Evolutionary conservation across 2,888 invertebrate genomes (phyloP).

Genomic region (Paralinhomoeus sp.): DNA sequence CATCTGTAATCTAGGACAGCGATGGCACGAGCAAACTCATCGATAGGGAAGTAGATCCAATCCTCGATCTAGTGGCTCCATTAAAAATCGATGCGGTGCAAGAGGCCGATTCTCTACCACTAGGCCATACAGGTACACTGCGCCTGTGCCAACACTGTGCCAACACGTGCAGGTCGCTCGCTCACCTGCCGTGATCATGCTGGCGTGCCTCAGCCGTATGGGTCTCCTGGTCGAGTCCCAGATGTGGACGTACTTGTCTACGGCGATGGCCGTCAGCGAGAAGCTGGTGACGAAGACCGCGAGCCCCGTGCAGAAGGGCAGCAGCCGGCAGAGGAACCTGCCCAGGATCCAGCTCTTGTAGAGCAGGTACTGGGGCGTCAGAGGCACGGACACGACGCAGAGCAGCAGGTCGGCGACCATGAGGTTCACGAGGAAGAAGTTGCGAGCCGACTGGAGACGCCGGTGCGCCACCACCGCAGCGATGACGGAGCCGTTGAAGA

Average conservation of each 20-base stretch:
- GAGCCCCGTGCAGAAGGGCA: conserved; percentile 20
- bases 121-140: too few species aligned
- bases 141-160: too few species aligned
- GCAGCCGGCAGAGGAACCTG: conserved; percentile 19
- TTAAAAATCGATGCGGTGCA: too few species aligned
- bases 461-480: conserved; percentile 17
- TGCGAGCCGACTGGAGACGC: conserved; percentile 21
- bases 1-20: too few species aligned
- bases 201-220: conserved; percentile 11
- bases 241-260: conserved; percentile 24
- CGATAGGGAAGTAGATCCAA: too few species aligned
- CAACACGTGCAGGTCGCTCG: too few species aligned
- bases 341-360: conserved; percentile 22
- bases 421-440: conserved; percentile 22
- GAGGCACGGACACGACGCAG: conserved; percentile 21
- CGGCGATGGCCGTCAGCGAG: conserved; percentile 20
- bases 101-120: too few species aligned
- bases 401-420: conserved; percentile 21
- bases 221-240: conserved; percentile 19
- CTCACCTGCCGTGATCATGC: conserved; percentile 12
- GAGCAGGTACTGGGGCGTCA: conserved; percentile 15
- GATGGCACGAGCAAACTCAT: too few species aligned
- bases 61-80: too few species aligned
- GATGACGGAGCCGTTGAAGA: conserved; percentile 22
- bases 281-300: conserved; percentile 25